A percentile compares a stretch with the other conserved stretches of the same genome.
These are phyloP conservation scores for Hemibates koningsi DNA, from an alignment of 2,113 vertebrate genomes.

Conservation along the genomic window DNA sequence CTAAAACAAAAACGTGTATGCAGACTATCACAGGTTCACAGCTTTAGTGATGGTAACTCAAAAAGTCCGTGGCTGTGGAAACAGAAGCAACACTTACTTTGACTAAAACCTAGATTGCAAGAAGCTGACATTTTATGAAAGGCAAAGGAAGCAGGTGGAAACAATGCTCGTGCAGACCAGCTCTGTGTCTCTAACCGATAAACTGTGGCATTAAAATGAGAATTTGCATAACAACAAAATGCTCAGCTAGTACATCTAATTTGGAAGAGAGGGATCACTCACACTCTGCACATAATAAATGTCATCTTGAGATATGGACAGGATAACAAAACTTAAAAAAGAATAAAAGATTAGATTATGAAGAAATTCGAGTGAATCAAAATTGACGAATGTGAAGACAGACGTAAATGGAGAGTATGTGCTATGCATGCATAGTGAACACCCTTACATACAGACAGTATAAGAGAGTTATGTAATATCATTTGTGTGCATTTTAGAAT, in stretches of 20 bases:
- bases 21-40: not conserved
- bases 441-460: not conserved
- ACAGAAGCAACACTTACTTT: conserved; percentile 13
- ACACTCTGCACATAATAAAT: not conserved
- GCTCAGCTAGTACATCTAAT: not conserved
- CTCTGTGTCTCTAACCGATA: not conserved
- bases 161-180: not conserved
- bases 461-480: not conserved
- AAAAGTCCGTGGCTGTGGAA: not conserved
- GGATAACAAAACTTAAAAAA: not conserved
- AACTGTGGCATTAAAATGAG: not conserved
- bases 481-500: not conserved
- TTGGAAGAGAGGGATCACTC: not conserved
- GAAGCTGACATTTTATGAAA: conserved; percentile 27
- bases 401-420: not conserved
- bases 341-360: not conserved
- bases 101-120: not conserved
- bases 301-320: not conserved
- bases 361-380: not conserved
- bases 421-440: not conserved
- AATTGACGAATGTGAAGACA: not conserved
- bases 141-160: not conserved
- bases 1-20: not conserved
- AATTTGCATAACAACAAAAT: conserved; percentile 12
- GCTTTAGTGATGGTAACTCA: not conserved